Conservation (phyloP, 2,113 vertebrate genomes). For the Deroptyus accipitrinus region DNA sequence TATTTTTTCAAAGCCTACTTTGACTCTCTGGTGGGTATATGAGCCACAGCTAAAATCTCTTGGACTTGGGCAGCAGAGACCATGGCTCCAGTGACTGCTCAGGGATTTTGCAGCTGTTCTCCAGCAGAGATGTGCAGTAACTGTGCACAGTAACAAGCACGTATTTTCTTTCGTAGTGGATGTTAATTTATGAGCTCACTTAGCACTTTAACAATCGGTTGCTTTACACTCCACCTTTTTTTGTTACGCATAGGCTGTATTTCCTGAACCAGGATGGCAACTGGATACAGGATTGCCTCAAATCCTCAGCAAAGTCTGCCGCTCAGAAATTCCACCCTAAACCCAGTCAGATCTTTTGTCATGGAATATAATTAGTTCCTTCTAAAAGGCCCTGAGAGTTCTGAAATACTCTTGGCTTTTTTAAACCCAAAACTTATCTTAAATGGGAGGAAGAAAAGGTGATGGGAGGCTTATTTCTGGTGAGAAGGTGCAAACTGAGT, state of each 20-base stretch:
- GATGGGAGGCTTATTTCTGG: not conserved
- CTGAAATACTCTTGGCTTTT: not conserved
- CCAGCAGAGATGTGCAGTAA: slow-evolving; percentile 40
- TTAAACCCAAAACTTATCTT: not conserved
- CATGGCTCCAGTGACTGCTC: not conserved
- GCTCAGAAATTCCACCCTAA: slow-evolving; percentile 29
- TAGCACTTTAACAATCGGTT: not conserved
- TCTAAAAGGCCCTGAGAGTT: not conserved
- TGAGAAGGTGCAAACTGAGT: not conserved
- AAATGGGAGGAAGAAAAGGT: not conserved
- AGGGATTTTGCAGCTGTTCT: slow-evolving; percentile 57
- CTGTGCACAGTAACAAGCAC: not conserved
- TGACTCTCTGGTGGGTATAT: not conserved
- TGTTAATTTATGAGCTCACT: slow-evolving; percentile 47
- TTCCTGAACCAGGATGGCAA: not conserved
- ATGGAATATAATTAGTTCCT: slow-evolving; percentile 11
- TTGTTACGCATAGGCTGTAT: slow-evolving; percentile 15
- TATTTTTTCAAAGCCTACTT: not conserved
- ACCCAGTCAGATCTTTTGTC: not conserved
- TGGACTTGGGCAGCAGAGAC: not conserved
- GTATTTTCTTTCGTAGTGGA: slow-evolving; percentile 48
- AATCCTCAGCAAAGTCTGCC: not conserved
- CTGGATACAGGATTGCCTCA: slow-evolving; percentile 1
- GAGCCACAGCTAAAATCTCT: not conserved
- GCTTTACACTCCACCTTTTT: slow-evolving; percentile 26